Conservation (phyloP, 2,797 vertebrate species). For the Gallinago nigripennis region DNA sequence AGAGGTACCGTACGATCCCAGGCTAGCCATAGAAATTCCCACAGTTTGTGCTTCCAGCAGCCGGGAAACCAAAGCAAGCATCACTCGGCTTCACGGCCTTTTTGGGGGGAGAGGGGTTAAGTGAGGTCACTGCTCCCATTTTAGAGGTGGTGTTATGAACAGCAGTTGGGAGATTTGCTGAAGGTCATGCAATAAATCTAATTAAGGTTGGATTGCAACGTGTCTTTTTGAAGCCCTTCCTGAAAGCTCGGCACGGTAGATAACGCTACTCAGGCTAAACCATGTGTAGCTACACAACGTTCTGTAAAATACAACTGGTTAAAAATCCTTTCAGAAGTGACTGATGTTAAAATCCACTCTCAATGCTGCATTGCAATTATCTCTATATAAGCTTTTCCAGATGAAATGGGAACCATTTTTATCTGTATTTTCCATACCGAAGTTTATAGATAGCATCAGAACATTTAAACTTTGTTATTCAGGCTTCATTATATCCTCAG, state of each 20-base stretch:
- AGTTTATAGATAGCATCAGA: slow-evolving; percentile 57
- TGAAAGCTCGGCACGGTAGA: not conserved
- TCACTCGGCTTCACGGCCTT: not conserved
- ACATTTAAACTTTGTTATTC: slow-evolving; percentile 62
- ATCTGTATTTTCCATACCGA: slow-evolving; percentile 60
- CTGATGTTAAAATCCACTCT: slow-evolving; percentile 40
- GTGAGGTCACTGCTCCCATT: not conserved
- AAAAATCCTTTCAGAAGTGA: slow-evolving; percentile 2
- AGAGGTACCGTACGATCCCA: slow-evolving; percentile 77
- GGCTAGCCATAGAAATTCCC: not conserved
- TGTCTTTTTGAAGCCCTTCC: slow-evolving; percentile 32
- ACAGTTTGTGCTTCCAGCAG: not conserved
- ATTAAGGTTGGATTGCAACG: slow-evolving; percentile 19
- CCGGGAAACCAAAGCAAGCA: not conserved
- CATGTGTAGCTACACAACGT: not conserved
- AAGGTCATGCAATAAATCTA: slow-evolving; percentile 39
- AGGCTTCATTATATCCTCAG: slow-evolving; percentile 55
- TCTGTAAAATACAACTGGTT: slow-evolving; percentile 22
- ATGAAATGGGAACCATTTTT: slow-evolving; percentile 62
- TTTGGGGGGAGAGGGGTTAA: not conserved
- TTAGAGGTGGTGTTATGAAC: not conserved
- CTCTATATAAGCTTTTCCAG: slow-evolving; percentile 47
- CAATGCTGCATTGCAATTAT: slow-evolving; percentile 39
- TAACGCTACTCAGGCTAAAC: not conserved
- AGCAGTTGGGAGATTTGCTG: not conserved